Conservation (phyloP, 2,113 vertebrate species). For the Ciconia maguari region DNA sequence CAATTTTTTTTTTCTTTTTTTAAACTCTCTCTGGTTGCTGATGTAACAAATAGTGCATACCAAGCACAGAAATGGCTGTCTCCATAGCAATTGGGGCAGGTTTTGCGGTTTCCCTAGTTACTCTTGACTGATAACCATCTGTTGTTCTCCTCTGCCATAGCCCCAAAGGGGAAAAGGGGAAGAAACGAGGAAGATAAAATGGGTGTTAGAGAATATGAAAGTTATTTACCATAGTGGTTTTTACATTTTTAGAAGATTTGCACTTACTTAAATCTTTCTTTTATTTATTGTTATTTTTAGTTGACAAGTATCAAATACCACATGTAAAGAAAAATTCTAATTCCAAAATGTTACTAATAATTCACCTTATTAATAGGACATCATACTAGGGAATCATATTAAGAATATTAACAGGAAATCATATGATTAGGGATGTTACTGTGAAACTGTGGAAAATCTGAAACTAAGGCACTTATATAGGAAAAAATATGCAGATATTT, state of each 20-base stretch:
- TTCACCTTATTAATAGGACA: not conserved
- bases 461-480: not conserved
- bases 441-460: not conserved
- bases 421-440: not conserved
- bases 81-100: conserved; percentile 80
- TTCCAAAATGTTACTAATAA: not conserved
- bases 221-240: not conserved
- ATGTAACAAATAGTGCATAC: conserved; percentile 74
- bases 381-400: not conserved
- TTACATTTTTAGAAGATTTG: not conserved
- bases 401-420: not conserved
- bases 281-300: not conserved
- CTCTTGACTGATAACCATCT: conserved; percentile 77
- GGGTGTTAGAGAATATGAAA: conserved; percentile 42
- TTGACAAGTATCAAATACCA: not conserved
- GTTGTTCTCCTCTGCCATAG: conserved; percentile 64
- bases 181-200: conserved; percentile 42
- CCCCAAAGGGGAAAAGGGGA: conserved; percentile 45
- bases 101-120: conserved; percentile 80
- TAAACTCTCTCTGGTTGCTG: conserved; percentile 57
- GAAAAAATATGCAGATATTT: not conserved
- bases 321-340: not conserved
- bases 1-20: not conserved
- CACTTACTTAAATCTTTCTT: not conserved
- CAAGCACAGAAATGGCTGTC: conserved; percentile 76